These are phyloP conservation scores for Mongoloraphidia duomilia DNA, from an alignment of 2,888 invertebrate genomes.

Conservation along the genomic window DNA sequence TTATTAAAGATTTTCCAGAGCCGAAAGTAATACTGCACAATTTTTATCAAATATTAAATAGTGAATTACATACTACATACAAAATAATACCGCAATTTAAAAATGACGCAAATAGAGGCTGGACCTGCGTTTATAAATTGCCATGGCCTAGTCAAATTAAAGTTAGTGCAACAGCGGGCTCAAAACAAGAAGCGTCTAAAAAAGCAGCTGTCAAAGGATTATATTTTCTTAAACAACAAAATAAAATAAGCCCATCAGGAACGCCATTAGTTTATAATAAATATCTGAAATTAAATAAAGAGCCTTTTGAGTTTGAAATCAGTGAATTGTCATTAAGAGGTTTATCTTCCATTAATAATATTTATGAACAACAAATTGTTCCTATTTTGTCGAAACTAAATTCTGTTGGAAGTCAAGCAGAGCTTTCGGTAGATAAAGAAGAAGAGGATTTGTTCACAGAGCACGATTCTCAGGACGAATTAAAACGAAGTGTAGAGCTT, in stretches of 20 bases:
- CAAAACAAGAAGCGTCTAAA: slow-evolving; percentile 38
- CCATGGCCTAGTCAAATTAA: slow-evolving; percentile 41
- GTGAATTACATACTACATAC: slow-evolving; percentile 32
- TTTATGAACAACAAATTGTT: slow-evolving; percentile 32
- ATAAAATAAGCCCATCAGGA: slow-evolving; percentile 33
- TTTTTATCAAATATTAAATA: slow-evolving; percentile 28
- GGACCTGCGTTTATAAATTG: slow-evolving; percentile 39
- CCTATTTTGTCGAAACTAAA: slow-evolving; percentile 2
- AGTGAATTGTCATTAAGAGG: slow-evolving; percentile 26
- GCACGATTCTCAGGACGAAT: background rate
- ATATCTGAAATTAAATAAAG: slow-evolving; percentile 24
- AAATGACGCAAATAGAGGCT: slow-evolving; percentile 21
- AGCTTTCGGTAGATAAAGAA: too few species aligned
- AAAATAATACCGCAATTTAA: slow-evolving; percentile 22
- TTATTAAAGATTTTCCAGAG: slow-evolving; percentile 30
- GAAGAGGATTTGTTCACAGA: too few species aligned
- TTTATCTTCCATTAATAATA: slow-evolving; percentile 31
- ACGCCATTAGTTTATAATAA: slow-evolving; percentile 34
- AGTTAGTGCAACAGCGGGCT: slow-evolving; percentile 35
- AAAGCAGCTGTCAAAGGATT: slow-evolving; percentile 39
- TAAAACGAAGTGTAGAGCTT: slow-evolving; percentile 7
- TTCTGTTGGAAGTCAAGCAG: background rate
- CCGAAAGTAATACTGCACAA: slow-evolving; percentile 37
- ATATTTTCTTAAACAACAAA: slow-evolving; percentile 35
- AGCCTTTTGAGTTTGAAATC: slow-evolving; percentile 25